Evolutionary conservation across 2,797 vertebrate species (phyloP).

Genomic region (Pangasius macronema): DNA sequence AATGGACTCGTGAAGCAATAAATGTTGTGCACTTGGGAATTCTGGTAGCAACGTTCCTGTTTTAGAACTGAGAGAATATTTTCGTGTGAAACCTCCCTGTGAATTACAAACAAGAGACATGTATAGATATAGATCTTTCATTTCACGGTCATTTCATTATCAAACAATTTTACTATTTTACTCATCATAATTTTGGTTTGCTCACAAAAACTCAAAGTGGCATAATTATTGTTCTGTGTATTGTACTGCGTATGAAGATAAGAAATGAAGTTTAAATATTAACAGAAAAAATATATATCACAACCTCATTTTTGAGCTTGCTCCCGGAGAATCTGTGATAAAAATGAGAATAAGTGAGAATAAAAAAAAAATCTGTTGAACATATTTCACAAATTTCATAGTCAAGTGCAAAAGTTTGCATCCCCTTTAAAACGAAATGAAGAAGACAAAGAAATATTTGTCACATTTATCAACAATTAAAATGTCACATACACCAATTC

Average conservation of each 20-base stretch:
- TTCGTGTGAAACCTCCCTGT: conserved; percentile 96
- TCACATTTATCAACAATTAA: too few relatives aligned
- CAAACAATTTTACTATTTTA: background rate
- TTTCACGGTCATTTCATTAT: background rate
- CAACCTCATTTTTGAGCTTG: conserved; percentile 97
- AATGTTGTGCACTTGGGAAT: conserved; percentile 92
- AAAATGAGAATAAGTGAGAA: conserved; percentile 57
- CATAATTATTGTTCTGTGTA: too few relatives aligned
- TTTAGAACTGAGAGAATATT: conserved; percentile 98
- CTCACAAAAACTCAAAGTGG: background rate
- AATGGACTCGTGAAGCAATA: conserved; percentile 87
- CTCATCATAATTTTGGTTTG: background rate
- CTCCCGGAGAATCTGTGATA: conserved; percentile 91
- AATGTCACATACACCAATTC: background rate
- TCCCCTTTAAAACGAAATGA: background rate
- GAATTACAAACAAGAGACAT: conserved; percentile 30
- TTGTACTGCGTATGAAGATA: too few relatives aligned
- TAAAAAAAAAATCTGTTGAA: background rate
- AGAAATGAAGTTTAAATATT: background rate
- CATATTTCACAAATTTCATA: background rate
- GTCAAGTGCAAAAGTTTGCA: background rate
- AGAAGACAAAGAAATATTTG: background rate
- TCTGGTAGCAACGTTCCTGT: conserved; percentile 96
- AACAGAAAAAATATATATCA: conserved; percentile 32
- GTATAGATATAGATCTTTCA: background rate